Evolutionary conservation across 2,797 vertebrate species (phyloP).

Genomic region (Danio jaintianensis): DNA sequence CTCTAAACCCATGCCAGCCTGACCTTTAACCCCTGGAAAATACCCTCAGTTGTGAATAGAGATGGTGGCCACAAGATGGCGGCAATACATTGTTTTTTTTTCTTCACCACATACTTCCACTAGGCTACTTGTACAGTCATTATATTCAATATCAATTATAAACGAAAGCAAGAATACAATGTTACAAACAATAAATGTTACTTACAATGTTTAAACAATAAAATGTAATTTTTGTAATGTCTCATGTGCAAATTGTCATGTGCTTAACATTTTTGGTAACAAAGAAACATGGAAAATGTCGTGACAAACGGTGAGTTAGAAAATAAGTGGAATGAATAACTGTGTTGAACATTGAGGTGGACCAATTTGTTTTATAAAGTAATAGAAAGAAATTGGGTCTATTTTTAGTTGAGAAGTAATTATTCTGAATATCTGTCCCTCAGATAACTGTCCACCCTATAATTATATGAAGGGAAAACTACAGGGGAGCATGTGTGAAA

Average conservation of each 20-base stretch:
- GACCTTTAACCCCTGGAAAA: conserved; percentile 1
- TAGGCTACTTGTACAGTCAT: no score
- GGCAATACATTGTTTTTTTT: not conserved
- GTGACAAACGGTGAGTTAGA: no score
- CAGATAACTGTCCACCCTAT: no score
- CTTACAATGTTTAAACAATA: not conserved
- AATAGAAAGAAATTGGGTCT: no score
- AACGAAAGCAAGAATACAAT: not conserved
- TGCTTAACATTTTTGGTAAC: not conserved
- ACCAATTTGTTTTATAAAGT: no score
- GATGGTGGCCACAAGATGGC: conserved; percentile 20
- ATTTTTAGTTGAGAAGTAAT: no score
- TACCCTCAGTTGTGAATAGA: not conserved
- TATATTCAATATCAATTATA: not conserved
- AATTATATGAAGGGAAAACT: no score
- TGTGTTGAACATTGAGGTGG: no score
- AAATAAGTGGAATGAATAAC: no score
- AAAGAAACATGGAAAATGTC: not conserved
- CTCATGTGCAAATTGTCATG: no score
- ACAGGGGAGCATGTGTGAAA: no score
- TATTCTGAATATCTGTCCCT: no score
- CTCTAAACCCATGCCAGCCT: not conserved
- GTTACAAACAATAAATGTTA: not conserved
- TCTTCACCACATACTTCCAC: not conserved
- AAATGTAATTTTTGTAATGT: not conserved